A percentile compares a stretch with the other conserved stretches of the same genome.
Conservation (phyloP, 2,797 vertebrate genomes). For the Steatocranus sp. region DNA sequence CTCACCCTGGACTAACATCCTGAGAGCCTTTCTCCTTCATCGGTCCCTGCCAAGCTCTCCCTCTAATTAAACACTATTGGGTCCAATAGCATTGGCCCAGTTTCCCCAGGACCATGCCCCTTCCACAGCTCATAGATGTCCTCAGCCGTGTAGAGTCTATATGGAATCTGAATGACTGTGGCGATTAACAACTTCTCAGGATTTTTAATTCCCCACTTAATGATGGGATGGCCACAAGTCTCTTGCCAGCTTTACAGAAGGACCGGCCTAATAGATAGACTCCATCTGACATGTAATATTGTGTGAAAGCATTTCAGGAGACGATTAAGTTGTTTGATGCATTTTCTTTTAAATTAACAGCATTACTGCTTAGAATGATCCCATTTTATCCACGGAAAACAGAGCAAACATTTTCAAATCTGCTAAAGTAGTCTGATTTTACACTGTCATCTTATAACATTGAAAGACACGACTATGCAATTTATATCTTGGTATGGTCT, state of each 20-base stretch:
- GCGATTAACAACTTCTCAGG: conserved; percentile 71
- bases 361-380: not conserved
- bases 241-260: conserved; percentile 28
- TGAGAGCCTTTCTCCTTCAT: conserved; percentile 78
- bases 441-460: not conserved
- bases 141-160: conserved; percentile 51
- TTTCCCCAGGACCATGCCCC: conserved; percentile 57
- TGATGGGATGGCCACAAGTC: conserved; percentile 45
- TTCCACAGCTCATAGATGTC: conserved; percentile 55
- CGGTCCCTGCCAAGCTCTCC: conserved; percentile 75
- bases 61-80: conserved; percentile 79
- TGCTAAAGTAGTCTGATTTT: not conserved
- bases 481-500: fast-evolving
- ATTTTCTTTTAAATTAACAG: not conserved
- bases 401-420: not conserved
- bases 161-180: conserved; percentile 66
- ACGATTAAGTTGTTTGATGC: not conserved
- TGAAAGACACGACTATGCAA: not conserved
- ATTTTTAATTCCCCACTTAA: conserved; percentile 61
- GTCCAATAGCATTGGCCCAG: conserved; percentile 67
- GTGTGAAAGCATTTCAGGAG: not conserved
- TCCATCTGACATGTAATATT: conserved; percentile 7
- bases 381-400: not conserved
- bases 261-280: conserved; percentile 20
- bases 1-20: conserved; percentile 79